Percentiles rank a stretch among this genome's conserved stretches.
Evolutionary conservation across 2,113 vertebrate species (phyloP).

Genomic region (Ictalurus furcatus): DNA sequence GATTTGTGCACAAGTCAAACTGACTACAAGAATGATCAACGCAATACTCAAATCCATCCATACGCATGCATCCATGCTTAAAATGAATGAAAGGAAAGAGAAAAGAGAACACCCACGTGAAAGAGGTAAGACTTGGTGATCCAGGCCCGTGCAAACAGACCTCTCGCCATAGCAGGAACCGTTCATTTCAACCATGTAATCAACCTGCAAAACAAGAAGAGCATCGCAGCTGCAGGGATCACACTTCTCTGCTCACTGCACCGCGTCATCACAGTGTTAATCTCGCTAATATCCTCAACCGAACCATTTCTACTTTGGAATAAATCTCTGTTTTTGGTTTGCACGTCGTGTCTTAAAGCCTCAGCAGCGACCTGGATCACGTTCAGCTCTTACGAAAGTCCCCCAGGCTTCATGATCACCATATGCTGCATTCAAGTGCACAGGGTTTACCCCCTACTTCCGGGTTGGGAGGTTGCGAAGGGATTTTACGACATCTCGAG

Average conservation of each 20-base stretch:
- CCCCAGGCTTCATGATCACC: background rate
- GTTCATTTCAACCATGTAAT: constrained; percentile 80
- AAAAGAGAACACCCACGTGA: constrained; percentile 71
- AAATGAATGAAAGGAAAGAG: background rate
- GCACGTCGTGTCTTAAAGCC: no score
- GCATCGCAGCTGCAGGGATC: background rate
- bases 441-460: background rate
- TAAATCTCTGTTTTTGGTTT: background rate
- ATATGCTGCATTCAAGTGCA: background rate
- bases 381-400: background rate
- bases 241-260: background rate
- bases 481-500: background rate
- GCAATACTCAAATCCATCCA: background rate
- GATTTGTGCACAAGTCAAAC: background rate
- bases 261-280: background rate
- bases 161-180: constrained; percentile 88
- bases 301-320: background rate
- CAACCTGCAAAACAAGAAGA: constrained; percentile 59
- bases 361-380: background rate
- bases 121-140: constrained; percentile 83
- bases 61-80: background rate
- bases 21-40: background rate
- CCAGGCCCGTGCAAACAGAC: constrained; percentile 88
- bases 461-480: background rate
- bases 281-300: background rate